Evolutionary conservation across 2,113 vertebrate species (phyloP).

Genomic region (Probosciger aterrimus): DNA sequence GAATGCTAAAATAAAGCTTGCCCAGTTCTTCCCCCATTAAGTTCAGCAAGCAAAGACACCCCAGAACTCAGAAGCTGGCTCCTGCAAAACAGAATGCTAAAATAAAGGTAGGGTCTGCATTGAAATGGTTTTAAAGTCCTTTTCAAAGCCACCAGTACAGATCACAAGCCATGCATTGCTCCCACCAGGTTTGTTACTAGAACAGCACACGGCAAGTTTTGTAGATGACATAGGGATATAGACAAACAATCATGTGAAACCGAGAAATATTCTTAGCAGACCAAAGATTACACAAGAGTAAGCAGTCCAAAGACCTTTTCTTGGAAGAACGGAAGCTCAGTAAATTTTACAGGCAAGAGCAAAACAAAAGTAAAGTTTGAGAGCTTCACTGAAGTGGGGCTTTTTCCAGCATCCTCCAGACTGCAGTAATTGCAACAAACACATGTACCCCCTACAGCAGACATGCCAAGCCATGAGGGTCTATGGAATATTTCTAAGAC

Average conservation of each 20-base stretch:
- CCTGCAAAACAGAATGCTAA: neutral
- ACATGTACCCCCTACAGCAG: rapidly evolving
- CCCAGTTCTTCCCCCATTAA: neutral
- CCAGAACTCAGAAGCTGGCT: neutral
- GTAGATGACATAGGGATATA: neutral
- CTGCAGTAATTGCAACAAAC: neutral
- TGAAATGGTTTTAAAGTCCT: neutral
- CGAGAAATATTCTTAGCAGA: neutral
- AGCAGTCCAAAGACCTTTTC: neutral
- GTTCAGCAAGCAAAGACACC: neutral
- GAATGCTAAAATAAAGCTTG: neutral
- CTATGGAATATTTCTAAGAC: neutral
- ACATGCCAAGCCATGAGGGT: neutral
- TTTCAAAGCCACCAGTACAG: neutral
- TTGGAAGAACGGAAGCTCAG: neutral
- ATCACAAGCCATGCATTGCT: neutral
- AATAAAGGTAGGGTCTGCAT: neutral
- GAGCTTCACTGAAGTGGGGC: neutral
- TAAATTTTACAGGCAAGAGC: neutral
- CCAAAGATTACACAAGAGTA: neutral
- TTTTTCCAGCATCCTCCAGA: neutral
- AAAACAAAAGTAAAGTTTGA: neutral
- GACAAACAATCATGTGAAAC: neutral
- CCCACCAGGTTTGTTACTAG: neutral
- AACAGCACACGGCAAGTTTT: neutral